A percentile compares a stretch with the other conserved stretches of the same genome.
phyloP scores from a whole-genome alignment of 2,888 invertebrate species.

The Rugalucina vietnamica region DNA sequence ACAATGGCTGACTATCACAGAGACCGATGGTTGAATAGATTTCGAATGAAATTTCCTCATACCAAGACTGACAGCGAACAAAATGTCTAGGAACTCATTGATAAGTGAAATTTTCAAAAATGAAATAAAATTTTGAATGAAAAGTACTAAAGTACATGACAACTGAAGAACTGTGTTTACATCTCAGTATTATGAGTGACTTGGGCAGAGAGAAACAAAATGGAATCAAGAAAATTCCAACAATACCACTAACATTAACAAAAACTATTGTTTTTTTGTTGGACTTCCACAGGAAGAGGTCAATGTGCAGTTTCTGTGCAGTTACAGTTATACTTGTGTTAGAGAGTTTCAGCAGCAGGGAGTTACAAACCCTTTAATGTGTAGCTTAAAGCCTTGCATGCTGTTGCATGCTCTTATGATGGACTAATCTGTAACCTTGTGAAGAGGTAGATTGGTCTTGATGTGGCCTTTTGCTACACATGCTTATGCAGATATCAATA shows the following conservation, averaged over 20 bases:
- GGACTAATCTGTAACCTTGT: constrained; percentile 69
- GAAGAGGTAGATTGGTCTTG: constrained; percentile 60
- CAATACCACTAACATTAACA: not conserved
- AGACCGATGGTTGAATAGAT: not conserved
- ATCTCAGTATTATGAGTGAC: too few relatives aligned
- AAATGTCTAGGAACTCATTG: not conserved
- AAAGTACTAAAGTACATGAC: too few relatives aligned
- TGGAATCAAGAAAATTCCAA: not conserved
- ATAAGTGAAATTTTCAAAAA: not conserved
- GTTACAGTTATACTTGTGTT: not conserved
- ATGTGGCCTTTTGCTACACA: constrained; percentile 23
- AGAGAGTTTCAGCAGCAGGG: constrained; percentile 61
- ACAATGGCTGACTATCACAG: not conserved
- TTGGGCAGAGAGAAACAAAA: not conserved
- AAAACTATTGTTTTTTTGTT: not conserved
- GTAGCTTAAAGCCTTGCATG: constrained; percentile 46
- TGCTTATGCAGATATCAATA: not conserved
- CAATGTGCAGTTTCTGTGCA: not conserved
- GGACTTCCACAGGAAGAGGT: not conserved
- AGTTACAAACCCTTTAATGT: constrained; percentile 7
- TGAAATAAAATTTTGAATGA: not conserved
- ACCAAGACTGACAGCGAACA: not conserved
- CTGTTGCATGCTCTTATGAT: constrained; percentile 68
- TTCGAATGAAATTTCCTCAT: not conserved
- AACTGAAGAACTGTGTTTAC: too few relatives aligned